Base-by-base conservation (phyloP, 2,797 vertebrate species). In the Cheirogaleus major region DNA sequence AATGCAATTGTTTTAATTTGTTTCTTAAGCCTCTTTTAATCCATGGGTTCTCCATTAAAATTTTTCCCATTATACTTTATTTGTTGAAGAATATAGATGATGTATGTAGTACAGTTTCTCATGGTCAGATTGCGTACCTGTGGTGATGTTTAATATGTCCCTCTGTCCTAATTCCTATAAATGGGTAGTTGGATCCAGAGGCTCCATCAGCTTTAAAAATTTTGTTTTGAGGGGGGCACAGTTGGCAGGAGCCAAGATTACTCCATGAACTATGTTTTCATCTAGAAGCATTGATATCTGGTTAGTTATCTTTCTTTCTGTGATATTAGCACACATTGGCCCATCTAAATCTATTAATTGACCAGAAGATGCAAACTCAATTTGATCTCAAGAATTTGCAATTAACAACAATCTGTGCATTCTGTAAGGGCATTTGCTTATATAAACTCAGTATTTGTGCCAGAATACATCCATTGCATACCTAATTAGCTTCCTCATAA, bases 391-490 rank as follows among this genome's bases (percentile, higher is more conserved):
- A 41, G 38, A 57, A 80, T 75, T 75, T 85, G 23, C 7, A 75
- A 52, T 90, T 85, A 89, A 72, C 41, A 86, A 67, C 87, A 91
- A 59, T 59, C 35, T 85, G 48, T 81, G 27, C 67, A 67, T 23
- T 78, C 9, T 52, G 2, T 50, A 79, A 80, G 38, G 27, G 72
- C 9, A 27, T 73, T 82, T 84, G 38, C 52, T 95, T 43, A 72
- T 55, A 45, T 32, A 73, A 95, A 85, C 57, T 89, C 35, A 72
- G 48, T 76, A 84, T 91, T 94, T 79, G 20, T 92, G 50, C n/a
- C 79, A 72, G 48, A 59, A 84, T 75, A 59, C 41, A 72, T 61
- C 57, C n/a, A 92, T 75, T 81, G n/a, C 27, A 85, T 86, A 45
- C 14, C 38, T 88, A 92, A 55, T 89, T 75, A 45, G 17, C 32